Evolutionary conservation across 2,888 invertebrate species (phyloP), one percentile per base, ranked within the genome.

Genomic region (Allophyes oxyacanthae): DNA sequence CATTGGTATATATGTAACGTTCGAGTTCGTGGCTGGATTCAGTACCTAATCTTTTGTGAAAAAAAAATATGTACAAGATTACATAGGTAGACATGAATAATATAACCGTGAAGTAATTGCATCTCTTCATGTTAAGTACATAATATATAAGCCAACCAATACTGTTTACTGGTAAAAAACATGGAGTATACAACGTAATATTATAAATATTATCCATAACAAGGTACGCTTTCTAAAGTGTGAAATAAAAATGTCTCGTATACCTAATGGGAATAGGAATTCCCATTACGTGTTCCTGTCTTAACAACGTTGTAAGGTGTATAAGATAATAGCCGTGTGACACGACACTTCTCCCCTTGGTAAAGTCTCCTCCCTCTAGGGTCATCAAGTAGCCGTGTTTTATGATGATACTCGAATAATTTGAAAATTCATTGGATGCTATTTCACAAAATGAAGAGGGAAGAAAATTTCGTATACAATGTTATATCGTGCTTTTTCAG

Each of bases 241-340:
- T 14, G 7, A 33, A 48, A 64, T 40, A 55, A 64, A 55, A 69
- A 58, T 46, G 34, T 36, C 34, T 70, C 44, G 28, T 44, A 26
- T 26, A 34, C n/a, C n/a, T n/a, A 64, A 56, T 30, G 37, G 40
- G 36, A 41, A 53, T 48, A 57, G 53, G 33, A 62, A 55, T 58
- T 54, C 42, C 40, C 55, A 50, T 66, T 52, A 54, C 30, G 43
- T 50, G 54, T 57, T 64, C 49, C 57, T 60, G 44, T 55, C 45
- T 54, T 68, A 64, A 62, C 73, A 64, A 66, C 53, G 59, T 64
- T 69, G 63, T 60, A 69, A 70, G 68, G 62, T 68, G 64, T 64
- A 57, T 41, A 26, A 56, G 61, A 69, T 59, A 64, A 76, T 65
- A 68, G 61, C 53, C 50, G 46, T 59, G 74, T 64, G 70, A 72